These are phyloP conservation scores for Sepiola atlantica DNA, from an alignment of 2,888 invertebrate species.

Conservation along the genomic window DNA sequence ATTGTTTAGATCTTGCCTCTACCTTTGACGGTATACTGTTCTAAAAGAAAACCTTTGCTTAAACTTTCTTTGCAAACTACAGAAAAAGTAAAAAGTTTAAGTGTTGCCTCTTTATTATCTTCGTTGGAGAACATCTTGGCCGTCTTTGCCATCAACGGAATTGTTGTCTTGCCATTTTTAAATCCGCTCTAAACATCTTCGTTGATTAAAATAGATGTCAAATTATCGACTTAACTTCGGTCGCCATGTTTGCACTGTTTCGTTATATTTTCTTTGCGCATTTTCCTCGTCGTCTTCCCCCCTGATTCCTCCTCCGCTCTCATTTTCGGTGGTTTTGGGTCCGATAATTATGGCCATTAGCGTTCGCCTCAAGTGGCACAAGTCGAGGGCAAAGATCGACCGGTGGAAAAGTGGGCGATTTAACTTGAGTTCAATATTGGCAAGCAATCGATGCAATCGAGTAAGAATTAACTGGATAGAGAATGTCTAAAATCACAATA, in stretches of 20 bases:
- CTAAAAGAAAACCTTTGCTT: background rate
- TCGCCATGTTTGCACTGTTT: background rate
- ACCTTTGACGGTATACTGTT: no score
- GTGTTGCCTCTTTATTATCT: background rate
- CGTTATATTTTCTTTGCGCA: background rate
- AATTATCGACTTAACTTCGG: background rate
- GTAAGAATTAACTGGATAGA: no score
- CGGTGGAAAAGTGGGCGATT: background rate
- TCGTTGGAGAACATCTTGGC: background rate
- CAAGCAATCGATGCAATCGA: background rate
- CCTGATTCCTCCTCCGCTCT: background rate
- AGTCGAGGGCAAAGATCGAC: background rate
- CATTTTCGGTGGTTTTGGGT: background rate
- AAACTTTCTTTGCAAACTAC: background rate
- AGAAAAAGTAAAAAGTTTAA: background rate
- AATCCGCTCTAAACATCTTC: background rate
- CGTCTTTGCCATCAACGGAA: background rate
- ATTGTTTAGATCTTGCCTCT: no score
- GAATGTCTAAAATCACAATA: no score
- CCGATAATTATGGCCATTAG: slow-evolving; percentile 21
- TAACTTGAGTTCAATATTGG: background rate
- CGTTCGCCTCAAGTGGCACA: background rate
- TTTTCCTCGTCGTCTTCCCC: background rate
- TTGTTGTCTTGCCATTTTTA: slow-evolving; percentile 20
- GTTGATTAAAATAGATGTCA: background rate